Conservation (phyloP, 2,113 vertebrate genomes). For the Calidris pygmaea region DNA sequence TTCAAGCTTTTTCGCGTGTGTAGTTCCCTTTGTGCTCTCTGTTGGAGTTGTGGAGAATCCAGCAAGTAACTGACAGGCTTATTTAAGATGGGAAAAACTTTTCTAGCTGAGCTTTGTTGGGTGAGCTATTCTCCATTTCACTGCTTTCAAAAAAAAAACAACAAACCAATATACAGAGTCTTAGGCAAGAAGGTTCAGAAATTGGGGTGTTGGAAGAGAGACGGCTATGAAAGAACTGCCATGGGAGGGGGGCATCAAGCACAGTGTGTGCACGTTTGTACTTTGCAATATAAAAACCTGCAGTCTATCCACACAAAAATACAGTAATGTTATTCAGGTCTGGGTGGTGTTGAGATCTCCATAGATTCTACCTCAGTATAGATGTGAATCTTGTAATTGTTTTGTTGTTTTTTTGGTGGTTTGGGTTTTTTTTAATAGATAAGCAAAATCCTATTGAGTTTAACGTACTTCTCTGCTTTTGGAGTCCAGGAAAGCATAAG, state of each 20-base stretch:
- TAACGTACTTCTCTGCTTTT: background rate
- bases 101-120: background rate
- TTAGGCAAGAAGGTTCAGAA: background rate
- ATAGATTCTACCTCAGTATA: background rate
- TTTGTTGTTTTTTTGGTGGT: background rate
- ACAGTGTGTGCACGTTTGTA: background rate
- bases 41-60: background rate
- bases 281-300: background rate
- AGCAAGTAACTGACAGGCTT: background rate
- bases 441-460: background rate
- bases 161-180: background rate
- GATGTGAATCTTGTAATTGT: background rate
- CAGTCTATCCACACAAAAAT: background rate
- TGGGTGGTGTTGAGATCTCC: background rate
- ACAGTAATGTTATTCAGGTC: background rate
- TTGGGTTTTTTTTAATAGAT: background rate
- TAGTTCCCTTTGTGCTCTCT: background rate
- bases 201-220: background rate
- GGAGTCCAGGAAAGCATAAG: background rate
- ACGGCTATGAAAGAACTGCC: background rate
- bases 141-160: background rate
- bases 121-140: background rate
- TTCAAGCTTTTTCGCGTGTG: background rate
- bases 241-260: background rate
- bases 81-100: background rate